Percentiles rank a stretch among this genome's conserved stretches.
phyloP scores from a whole-genome alignment of 2,797 vertebrate species.

The Tapirus indicus region DNA sequence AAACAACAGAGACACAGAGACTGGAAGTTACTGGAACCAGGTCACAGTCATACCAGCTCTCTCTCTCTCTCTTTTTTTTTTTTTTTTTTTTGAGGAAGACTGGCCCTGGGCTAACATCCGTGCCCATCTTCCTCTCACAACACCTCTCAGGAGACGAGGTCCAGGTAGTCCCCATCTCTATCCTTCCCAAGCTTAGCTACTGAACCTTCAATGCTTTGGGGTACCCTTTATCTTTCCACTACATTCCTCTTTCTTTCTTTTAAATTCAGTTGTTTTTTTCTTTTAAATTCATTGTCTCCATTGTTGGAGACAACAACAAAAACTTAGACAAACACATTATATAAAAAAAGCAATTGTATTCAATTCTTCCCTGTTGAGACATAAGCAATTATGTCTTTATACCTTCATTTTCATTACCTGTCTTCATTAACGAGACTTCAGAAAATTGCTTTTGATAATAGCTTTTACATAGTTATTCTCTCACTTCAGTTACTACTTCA shows the following conservation, averaged over 20 bases:
- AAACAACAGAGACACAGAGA: background rate
- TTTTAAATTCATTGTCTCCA: background rate
- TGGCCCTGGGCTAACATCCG: too few species aligned
- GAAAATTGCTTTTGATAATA: conserved; percentile 55
- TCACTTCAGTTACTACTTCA: conserved; percentile 36
- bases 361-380: background rate
- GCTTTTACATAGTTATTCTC: background rate
- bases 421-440: conserved; percentile 22
- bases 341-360: background rate
- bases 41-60: background rate
- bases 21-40: background rate
- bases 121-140: background rate
- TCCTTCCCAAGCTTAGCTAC: background rate
- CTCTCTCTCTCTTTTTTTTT: too few species aligned
- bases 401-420: conserved; percentile 48
- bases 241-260: background rate
- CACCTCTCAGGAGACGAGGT: background rate
- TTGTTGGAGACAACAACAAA: conserved; percentile 2
- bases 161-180: background rate
- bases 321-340: background rate
- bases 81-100: too few species aligned
- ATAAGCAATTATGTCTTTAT: background rate
- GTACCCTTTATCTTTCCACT: background rate
- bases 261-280: background rate
- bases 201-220: background rate